Evolutionary conservation across 37 sponge, comb jelly and placozoan genomes (phyloP).

Genomic region (Eunapius fragilis): DNA sequence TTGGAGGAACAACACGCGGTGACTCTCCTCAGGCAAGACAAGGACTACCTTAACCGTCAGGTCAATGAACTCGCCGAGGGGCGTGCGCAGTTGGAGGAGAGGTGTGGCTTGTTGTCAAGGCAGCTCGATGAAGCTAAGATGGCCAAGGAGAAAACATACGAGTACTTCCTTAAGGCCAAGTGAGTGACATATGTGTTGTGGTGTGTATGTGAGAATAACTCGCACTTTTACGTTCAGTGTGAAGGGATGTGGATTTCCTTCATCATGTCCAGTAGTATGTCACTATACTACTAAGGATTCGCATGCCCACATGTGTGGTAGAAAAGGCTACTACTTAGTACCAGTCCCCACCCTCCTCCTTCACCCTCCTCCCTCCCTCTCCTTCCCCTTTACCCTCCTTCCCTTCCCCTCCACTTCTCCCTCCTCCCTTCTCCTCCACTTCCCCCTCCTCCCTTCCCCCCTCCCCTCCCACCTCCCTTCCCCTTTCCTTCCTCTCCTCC

Average conservation of each 20-base stretch:
- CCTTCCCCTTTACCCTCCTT: no score
- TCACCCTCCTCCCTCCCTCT: no score
- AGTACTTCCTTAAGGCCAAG: conserved; percentile 63
- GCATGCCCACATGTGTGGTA: not conserved
- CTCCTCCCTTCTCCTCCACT: no score
- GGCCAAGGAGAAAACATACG: conserved; percentile 72
- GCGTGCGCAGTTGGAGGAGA: conserved; percentile 49
- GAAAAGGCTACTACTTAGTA: no score
- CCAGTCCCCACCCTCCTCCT: not conserved
- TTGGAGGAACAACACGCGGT: conserved; percentile 38
- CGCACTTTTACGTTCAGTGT: not conserved
- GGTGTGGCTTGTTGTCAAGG: conserved; percentile 20
- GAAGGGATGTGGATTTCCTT: not conserved
- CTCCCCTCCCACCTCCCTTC: no score
- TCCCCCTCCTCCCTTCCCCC: no score
- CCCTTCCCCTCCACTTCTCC: no score
- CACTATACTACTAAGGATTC: not conserved
- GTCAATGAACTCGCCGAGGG: conserved; percentile 42
- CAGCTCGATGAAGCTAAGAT: conserved; percentile 50
- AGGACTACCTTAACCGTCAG: conserved; percentile 79
- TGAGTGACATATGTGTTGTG: conserved; percentile 1
- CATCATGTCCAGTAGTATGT: not conserved
- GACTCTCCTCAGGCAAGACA: conserved; percentile 79
- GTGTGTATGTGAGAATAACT: not conserved
- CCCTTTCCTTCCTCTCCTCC: no score